Evolutionary conservation across 2,113 vertebrate genomes (phyloP), one percentile per base, ranked within the genome.

Genomic region (Aplodontia rufa): DNA sequence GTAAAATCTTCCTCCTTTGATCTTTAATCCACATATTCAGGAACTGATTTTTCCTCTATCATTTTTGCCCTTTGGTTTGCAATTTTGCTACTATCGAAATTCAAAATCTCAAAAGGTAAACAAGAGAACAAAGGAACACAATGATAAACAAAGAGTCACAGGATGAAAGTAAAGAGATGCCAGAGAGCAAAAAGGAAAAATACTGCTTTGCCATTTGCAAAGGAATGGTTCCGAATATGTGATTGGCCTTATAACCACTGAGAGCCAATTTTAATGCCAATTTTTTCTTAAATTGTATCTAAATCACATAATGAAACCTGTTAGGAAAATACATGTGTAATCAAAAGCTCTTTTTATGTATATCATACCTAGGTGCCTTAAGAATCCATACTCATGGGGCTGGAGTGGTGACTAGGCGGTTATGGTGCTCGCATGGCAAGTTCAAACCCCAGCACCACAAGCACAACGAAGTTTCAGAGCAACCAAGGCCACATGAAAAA

Each of bases 81-180:
- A 66, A 83, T 91, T 91, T 85, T 94, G 72, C 37, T 89, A 64
- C 66, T 69, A 76, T 81, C 16, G 53, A 84, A 93, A 62, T 93
- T 96, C 91, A 94, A 62, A 75, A 37, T 74, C 55, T 79, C 35
- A 28, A 49, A 74, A 89, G 47, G 49, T 47, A 94, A 85, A 88
- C 12, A 58, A 84, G 35, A 74, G 64, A 62, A 91, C 24, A 69
- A 92, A 94, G 62, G 24, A 81, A 68, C 16, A 35, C 6, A 64
- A 45, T 8, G 16, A 45, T 47, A n/a, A 64, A 53, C 53, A 79
- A 75, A 75, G 58, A 28, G 51, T n/a, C 16, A 32, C 45, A n/a
- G 19, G 35, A 80, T 45, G 58, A 89, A 92, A 87, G 47, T 47
- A 12, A 19, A 69, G 26, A 28, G 72, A 37, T 35, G 60, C n/a